Percentiles rank a stretch among this genome's conserved stretches.
Conservation (phyloP, 2,797 vertebrate species). For the Hipposideros larvatus region DNA sequence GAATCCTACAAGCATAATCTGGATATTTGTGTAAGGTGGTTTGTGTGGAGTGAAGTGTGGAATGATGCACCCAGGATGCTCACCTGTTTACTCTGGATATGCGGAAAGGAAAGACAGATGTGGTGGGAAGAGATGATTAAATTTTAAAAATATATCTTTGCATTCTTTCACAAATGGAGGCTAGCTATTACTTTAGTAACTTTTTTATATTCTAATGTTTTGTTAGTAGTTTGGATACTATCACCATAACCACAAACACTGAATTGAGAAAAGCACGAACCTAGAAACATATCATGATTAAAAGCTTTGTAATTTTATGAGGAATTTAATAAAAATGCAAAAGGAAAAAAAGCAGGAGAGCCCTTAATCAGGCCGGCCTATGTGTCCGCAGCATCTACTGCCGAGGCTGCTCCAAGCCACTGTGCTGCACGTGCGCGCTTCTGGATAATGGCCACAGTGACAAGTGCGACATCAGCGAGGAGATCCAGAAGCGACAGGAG, state of each 20-base stretch:
- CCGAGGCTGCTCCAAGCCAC: constrained; percentile 67
- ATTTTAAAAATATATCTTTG: neutral
- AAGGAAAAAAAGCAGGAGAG: neutral
- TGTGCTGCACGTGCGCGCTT: constrained; percentile 83
- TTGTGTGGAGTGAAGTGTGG: neutral
- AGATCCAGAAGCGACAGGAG: constrained; percentile 76
- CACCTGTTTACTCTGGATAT: neutral
- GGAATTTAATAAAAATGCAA: neutral
- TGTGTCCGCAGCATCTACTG: constrained; percentile 84
- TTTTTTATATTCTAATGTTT: neutral
- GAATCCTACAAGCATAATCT: neutral
- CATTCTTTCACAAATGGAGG: neutral
- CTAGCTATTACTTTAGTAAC: neutral
- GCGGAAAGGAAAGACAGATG: neutral
- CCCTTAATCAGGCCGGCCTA: neutral
- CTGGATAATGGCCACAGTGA: constrained; percentile 81
- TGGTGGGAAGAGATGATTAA: neutral
- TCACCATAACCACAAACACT: neutral
- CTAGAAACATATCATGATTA: neutral
- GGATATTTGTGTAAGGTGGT: neutral
- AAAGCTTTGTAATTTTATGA: neutral
- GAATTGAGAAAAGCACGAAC: neutral
- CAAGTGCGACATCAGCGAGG: constrained; percentile 78
- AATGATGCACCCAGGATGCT: neutral
- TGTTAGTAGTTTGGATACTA: neutral